Percentiles rank a stretch among this genome's conserved stretches.
phyloP scores from a whole-genome alignment of 2,113 vertebrate genomes.

The Larimichthys polyactis region DNA sequence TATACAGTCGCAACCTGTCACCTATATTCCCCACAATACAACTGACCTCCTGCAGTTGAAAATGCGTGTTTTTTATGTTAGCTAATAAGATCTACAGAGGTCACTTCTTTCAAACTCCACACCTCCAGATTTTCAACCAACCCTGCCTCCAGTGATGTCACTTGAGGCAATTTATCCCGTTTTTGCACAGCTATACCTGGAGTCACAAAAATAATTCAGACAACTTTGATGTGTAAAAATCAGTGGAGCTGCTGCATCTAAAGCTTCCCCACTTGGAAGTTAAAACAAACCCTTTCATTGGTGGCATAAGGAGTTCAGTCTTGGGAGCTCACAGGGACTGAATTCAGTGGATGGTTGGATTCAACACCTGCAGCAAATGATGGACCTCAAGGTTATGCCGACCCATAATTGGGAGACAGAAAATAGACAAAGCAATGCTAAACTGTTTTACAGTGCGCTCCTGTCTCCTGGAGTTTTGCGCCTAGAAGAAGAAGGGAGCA shows the following conservation, averaged over 20 bases:
- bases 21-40: background rate
- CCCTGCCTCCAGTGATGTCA: too few species aligned
- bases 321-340: background rate
- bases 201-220: too few species aligned
- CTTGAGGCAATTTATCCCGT: too few species aligned
- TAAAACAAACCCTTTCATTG: constrained; percentile 1
- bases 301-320: constrained; percentile 7
- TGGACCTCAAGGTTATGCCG: constrained; percentile 19
- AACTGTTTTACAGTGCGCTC: constrained; percentile 17
- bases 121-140: background rate
- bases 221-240: background rate
- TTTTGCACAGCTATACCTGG: too few species aligned
- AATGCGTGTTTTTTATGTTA: background rate
- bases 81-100: background rate
- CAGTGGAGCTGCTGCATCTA: background rate
- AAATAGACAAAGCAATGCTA: constrained; percentile 15
- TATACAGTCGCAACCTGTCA: background rate
- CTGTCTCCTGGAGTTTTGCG: constrained; percentile 11
- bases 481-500: background rate
- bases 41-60: background rate
- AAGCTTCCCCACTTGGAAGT: background rate
- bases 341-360: background rate
- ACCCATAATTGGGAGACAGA: constrained; percentile 28
- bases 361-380: constrained; percentile 13
- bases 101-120: background rate